A percentile compares a stretch with the other conserved stretches of the same genome.
phyloP scores from a whole-genome alignment of 2,113 vertebrate genomes.

The Bufo gargarizans region DNA sequence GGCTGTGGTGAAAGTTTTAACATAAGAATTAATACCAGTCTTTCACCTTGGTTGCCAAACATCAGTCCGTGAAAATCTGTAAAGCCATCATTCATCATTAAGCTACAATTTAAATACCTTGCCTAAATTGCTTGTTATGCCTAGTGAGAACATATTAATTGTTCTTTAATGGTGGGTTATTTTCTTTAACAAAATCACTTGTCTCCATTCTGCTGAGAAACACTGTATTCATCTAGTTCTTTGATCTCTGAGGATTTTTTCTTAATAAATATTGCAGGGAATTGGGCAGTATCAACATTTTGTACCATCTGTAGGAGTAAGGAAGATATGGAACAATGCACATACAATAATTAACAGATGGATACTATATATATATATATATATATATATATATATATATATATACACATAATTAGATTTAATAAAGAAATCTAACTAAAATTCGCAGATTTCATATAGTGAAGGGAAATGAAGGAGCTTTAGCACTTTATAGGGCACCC shows the following conservation, averaged over 20 bases:
- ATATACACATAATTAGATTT: neutral
- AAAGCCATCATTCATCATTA: constrained; percentile 55
- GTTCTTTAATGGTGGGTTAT: constrained; percentile 54
- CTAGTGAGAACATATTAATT: constrained; percentile 52
- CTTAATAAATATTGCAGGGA: constrained; percentile 50
- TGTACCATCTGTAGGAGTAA: constrained; percentile 39
- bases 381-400: constrained; percentile 36
- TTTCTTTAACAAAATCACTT: constrained; percentile 49
- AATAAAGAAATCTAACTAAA: neutral
- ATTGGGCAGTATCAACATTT: constrained; percentile 49
- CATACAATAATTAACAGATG: constrained; percentile 8
- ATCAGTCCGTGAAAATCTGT: constrained; percentile 3
- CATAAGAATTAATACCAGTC: constrained; percentile 1
- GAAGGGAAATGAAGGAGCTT: neutral
- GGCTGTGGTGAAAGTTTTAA: constrained; percentile 22
- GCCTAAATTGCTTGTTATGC: constrained; percentile 47
- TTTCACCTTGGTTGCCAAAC: constrained; percentile 29
- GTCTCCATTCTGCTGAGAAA: constrained; percentile 54
- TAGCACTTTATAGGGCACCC: no score
- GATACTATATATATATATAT: neutral
- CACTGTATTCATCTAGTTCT: constrained; percentile 29
- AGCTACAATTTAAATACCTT: constrained; percentile 47
- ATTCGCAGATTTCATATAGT: neutral
- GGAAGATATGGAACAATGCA: constrained; percentile 36
- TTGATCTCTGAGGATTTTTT: constrained; percentile 40